Evolutionary conservation across 2,113 vertebrate genomes (phyloP).

Genomic region (Synchiropus splendidus): DNA sequence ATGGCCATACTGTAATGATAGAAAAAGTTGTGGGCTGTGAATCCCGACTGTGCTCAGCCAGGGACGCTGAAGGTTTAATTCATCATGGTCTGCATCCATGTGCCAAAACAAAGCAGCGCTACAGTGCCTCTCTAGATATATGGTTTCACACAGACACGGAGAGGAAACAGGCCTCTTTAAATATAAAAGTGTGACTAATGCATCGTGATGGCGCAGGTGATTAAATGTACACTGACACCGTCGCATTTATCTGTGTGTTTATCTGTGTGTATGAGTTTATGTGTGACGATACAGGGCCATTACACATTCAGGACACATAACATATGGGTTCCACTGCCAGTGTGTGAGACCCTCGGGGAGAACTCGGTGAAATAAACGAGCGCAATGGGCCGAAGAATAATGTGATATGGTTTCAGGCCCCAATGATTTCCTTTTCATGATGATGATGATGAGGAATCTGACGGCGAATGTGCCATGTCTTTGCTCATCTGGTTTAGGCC

Average conservation of each 20-base stretch:
- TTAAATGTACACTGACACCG: background rate
- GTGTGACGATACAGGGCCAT: conserved; percentile 22
- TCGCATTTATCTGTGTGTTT: no score
- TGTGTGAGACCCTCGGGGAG: conserved; percentile 9
- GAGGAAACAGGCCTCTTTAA: background rate
- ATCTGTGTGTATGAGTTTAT: conserved; percentile 7
- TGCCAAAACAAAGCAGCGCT: no score
- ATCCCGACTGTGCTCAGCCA: no score
- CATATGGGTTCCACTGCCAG: conserved; percentile 45
- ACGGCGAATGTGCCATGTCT: conserved; percentile 4
- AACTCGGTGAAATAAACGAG: conserved; percentile 32
- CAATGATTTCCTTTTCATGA: conserved; percentile 7
- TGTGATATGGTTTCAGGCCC: conserved; percentile 18
- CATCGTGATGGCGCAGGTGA: no score
- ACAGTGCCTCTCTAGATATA: no score
- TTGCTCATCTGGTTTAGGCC: background rate
- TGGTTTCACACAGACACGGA: background rate
- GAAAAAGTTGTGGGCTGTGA: no score
- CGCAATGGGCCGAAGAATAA: conserved; percentile 41
- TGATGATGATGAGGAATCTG: conserved; percentile 5
- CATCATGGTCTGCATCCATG: no score
- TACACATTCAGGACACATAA: conserved; percentile 50
- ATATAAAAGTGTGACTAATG: background rate
- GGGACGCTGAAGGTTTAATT: no score
- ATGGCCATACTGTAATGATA: no score